Conservation (phyloP, 1,140 invertebrate species). For the Heliconius hermathena region DNA sequence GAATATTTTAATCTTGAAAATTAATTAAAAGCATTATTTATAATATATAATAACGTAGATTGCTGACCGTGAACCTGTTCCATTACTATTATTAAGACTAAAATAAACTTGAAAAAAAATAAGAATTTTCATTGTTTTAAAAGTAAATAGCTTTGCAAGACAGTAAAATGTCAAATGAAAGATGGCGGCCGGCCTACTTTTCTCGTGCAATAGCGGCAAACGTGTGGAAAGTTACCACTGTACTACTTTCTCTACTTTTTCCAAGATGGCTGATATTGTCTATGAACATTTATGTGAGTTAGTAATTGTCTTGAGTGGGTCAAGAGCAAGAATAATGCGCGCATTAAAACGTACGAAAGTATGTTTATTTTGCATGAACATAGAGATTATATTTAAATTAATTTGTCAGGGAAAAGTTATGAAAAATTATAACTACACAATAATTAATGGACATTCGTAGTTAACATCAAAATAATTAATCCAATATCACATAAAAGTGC, state of each 20-base stretch:
- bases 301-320: conserved; percentile 53
- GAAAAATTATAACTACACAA: neutral
- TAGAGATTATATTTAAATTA: neutral
- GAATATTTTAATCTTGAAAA: conserved; percentile 33
- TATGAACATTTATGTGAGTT: conserved; percentile 56
- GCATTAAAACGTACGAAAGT: conserved; percentile 33
- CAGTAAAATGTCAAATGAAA: conserved; percentile 73
- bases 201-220: conserved; percentile 68
- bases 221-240: conserved; percentile 79
- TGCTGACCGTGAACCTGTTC: conserved; percentile 1
- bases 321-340: conserved; percentile 51
- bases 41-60: neutral
- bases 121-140: conserved; percentile 21
- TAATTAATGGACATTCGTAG: neutral
- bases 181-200: conserved; percentile 76
- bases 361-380: conserved; percentile 17
- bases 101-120: conserved; percentile 4
- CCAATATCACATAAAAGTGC: neutral
- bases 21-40: neutral
- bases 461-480: neutral
- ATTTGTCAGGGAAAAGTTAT: neutral
- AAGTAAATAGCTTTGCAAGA: conserved; percentile 34
- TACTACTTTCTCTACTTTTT: conserved; percentile 82
- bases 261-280: conserved; percentile 74
- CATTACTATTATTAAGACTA: neutral